Evolutionary conservation across 2,797 vertebrate species (phyloP).

Genomic region (Xerus rutilus): DNA sequence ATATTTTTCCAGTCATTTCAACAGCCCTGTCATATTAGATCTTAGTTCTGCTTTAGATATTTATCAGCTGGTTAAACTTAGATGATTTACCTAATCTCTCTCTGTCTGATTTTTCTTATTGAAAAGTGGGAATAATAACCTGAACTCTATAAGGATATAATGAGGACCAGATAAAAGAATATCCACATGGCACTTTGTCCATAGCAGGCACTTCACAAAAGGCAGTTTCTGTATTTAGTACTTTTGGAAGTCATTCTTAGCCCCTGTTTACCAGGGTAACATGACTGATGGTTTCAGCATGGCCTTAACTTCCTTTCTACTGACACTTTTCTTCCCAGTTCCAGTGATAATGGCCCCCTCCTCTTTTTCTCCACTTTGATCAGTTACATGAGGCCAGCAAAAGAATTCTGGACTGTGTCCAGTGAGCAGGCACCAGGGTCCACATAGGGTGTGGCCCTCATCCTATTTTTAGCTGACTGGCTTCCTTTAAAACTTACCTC

Average conservation of each 20-base stretch:
- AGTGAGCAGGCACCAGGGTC: background rate
- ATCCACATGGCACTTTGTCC: background rate
- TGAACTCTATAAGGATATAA: background rate
- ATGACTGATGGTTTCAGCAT: background rate
- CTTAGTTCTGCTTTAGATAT: background rate
- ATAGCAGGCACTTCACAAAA: background rate
- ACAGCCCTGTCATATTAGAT: background rate
- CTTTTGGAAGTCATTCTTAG: background rate
- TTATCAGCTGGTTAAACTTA: background rate
- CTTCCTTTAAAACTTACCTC: slow-evolving; percentile 7
- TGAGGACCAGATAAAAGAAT: background rate
- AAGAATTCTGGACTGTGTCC: background rate
- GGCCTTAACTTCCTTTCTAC: background rate
- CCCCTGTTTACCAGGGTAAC: background rate
- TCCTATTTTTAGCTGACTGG: background rate
- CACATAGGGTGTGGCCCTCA: background rate
- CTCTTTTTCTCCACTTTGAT: background rate
- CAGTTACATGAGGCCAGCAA: background rate
- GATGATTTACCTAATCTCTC: background rate
- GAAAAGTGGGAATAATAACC: background rate
- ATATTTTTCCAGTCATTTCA: background rate
- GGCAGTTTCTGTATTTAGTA: background rate
- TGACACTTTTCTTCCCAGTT: background rate
- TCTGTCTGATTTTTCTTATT: background rate
- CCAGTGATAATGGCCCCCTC: background rate